Evolutionary conservation across 2,797 vertebrate genomes (phyloP), one percentile per base, ranked within the genome.

Genomic region (Lycodopsis pacificus): DNA sequence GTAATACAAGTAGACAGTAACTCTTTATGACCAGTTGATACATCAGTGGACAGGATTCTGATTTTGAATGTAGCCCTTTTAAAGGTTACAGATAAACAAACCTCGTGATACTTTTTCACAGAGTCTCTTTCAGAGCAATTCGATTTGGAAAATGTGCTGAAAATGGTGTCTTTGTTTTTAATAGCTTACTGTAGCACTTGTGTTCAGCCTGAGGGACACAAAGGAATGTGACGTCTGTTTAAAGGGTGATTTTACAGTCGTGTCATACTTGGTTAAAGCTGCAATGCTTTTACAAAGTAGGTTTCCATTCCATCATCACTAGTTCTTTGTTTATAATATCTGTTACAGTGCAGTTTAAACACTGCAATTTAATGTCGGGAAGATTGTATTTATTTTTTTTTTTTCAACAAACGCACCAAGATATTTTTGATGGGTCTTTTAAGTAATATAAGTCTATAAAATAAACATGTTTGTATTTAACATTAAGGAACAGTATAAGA

Each of bases 81-180:
- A 46, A 4, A 62, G 44, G 22, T 46, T 22, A n/a, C 5, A 5
- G 20, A 75, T 1, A 49, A 42, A 44, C 5, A 32, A 42, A 36
- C 44, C 83, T 79, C 38, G 48, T 86, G 79, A 79, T 69, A 2
- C 0, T 51, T 64, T 71, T 82, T 56, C 51, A 71, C 20, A 79
- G 22, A 78, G 5, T 22, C 15, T 73, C 14, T 82, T 20, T 82
- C 7, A 71, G 54, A 81, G 53, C 27, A 54, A 84, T 89, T 90
- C 0, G 32, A 32, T 88, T 80, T 79, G 80, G 36, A 73, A 67
- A 54, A 57, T 71, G 46, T 27, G 27, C 13, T 12, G 42, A 65
- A 58, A 83, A 57, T 53, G 81, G 56, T 14, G 8, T 68, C 74
- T 83, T 85, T 90, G 65, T 81, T 81, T 85, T 78, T 32, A 75